These are phyloP conservation scores for Cynaeus angustus DNA, from an alignment of 2,888 invertebrate species.

Conservation along the genomic window DNA sequence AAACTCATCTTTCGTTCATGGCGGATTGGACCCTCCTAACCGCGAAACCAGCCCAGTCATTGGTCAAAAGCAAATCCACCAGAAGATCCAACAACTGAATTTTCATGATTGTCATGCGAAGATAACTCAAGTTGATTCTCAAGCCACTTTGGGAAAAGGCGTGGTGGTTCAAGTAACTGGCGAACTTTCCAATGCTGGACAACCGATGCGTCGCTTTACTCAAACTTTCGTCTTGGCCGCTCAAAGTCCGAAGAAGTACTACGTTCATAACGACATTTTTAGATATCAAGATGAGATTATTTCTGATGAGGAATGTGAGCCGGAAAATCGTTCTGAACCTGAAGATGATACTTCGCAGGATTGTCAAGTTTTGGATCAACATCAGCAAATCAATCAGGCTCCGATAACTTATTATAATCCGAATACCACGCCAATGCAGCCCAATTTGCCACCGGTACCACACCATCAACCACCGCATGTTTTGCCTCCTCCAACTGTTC, in stretches of 20 bases:
- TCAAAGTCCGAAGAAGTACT: slow-evolving; percentile 97
- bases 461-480: slow-evolving; percentile 66
- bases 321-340: slow-evolving; percentile 77
- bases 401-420: slow-evolving; percentile 65
- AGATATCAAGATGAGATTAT: slow-evolving; percentile 90
- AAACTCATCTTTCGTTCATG: slow-evolving; percentile 97
- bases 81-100: slow-evolving; percentile 94
- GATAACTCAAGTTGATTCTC: slow-evolving; percentile 97
- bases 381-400: slow-evolving; percentile 66
- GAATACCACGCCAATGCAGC: slow-evolving; percentile 61
- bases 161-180: slow-evolving; percentile 98
- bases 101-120: slow-evolving; percentile 98
- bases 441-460: slow-evolving; percentile 64
- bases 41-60: slow-evolving; percentile 89
- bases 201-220: slow-evolving; percentile 97
- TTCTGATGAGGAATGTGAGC: slow-evolving; percentile 77
- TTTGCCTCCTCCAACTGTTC: slow-evolving; percentile 64
- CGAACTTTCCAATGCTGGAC: slow-evolving; percentile 95
- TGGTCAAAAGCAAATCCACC: slow-evolving; percentile 95
- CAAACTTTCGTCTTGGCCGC: slow-evolving; percentile 98
- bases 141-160: slow-evolving; percentile 93
- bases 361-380: slow-evolving; percentile 57
- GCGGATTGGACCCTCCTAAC: slow-evolving; percentile 88
- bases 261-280: slow-evolving; percentile 99
- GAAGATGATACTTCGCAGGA: slow-evolving; percentile 76